phyloP scores from a whole-genome alignment of 2,888 invertebrate genomes.

The Drosophila meridiana region DNA sequence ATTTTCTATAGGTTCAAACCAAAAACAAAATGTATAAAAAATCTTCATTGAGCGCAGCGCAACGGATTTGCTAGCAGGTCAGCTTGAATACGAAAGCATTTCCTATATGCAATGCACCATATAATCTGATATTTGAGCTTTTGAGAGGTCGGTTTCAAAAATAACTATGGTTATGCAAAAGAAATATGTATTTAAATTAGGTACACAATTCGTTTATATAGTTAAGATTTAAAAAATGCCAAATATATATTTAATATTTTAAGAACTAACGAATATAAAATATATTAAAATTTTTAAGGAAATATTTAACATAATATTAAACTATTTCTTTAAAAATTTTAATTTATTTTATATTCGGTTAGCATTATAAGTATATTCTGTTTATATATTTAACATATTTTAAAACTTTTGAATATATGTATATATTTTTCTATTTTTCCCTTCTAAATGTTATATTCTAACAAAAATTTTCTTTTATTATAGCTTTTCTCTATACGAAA shows the following conservation, averaged over 20 bases:
- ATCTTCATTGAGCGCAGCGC: conserved; percentile 36
- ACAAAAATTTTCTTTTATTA: too few relatives aligned
- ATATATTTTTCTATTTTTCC: too few relatives aligned
- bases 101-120: conserved; percentile 24
- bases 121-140: conserved; percentile 16
- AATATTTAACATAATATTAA: neutral
- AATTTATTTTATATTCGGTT: too few relatives aligned
- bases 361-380: neutral
- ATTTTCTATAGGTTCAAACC: conserved; percentile 25
- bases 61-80: conserved; percentile 28
- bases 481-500: neutral
- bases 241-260: neutral
- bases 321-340: too few relatives aligned
- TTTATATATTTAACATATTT: neutral
- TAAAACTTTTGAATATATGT: neutral
- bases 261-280: neutral
- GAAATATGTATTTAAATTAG: neutral
- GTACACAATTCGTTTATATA: neutral
- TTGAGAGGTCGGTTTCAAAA: conserved; percentile 13
- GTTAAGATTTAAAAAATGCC: neutral
- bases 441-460: neutral
- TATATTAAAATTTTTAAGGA: neutral
- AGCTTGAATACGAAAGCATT: conserved; percentile 7
- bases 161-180: too few relatives aligned
- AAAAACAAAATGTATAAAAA: conserved; percentile 13